Evolutionary conservation across 2,113 vertebrate species (phyloP).

Genomic region (Collichthys lucidus): DNA sequence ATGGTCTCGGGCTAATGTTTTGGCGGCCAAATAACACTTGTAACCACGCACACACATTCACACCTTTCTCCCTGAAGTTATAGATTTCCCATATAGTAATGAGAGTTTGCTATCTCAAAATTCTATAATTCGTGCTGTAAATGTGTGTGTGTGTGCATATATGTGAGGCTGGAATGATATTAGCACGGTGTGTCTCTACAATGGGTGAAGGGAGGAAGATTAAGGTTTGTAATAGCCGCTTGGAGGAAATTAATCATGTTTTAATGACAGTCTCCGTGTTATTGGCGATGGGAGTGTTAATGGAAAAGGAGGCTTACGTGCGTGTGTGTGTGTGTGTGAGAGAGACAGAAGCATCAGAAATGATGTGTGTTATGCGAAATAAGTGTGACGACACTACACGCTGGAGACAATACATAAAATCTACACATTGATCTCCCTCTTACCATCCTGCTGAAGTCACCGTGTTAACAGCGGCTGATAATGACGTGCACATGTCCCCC

Average conservation of each 20-base stretch:
- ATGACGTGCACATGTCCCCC: slow-evolving; percentile 21
- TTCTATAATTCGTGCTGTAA: slow-evolving; percentile 40
- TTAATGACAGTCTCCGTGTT: slow-evolving; percentile 54
- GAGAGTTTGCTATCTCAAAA: slow-evolving; percentile 39
- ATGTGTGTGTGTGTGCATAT: slow-evolving; percentile 19
- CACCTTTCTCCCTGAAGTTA: slow-evolving; percentile 38
- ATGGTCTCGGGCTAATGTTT: slow-evolving; percentile 36
- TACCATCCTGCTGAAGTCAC: slow-evolving; percentile 62
- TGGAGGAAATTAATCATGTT: slow-evolving; percentile 65
- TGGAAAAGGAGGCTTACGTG: slow-evolving; percentile 15
- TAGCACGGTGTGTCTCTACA: slow-evolving; percentile 9
- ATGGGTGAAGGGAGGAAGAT: slow-evolving; percentile 37
- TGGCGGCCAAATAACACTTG: not conserved
- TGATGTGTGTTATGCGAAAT: not conserved
- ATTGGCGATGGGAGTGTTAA: slow-evolving; percentile 20
- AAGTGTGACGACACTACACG: slow-evolving; percentile 11
- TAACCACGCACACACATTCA: slow-evolving; percentile 3
- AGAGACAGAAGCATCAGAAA: not conserved
- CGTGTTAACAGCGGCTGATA: slow-evolving; percentile 72
- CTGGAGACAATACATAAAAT: slow-evolving; percentile 30
- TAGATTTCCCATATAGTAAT: slow-evolving; percentile 38
- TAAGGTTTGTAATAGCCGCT: slow-evolving; percentile 52
- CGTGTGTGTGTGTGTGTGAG: not conserved
- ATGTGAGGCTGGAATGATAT: slow-evolving; percentile 26
- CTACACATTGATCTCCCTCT: slow-evolving; percentile 55